Base-by-base conservation (phyloP, 2,797 vertebrate genomes). In the Epinephelus malabaricus region DNA sequence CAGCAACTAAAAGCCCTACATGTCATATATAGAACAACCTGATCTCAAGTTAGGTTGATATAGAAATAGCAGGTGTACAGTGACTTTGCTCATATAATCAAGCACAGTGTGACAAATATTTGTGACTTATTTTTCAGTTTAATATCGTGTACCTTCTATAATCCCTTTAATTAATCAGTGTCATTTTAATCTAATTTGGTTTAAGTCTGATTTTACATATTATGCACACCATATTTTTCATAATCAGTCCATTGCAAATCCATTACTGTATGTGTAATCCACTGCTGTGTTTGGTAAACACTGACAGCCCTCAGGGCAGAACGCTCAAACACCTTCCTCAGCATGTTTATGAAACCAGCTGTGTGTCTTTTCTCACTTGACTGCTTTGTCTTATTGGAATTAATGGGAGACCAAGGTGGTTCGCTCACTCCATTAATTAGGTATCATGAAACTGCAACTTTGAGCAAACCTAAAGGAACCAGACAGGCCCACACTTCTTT, bases 371-470 rank as follows among this genome's bases (percentile, higher is more conserved):
- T 85, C 79, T 92, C 90, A 90, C 92, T 88, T 83, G 86, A 85
- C 81, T 90, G 92, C 90, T 88, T 90, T 85, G 88, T 91, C 88
- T 95, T 91, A 93, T 94, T 95, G 88, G 92, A 95, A 94, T 95
- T 93, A 94, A 94, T 95, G 89, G 83, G 87, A 86, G 83, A 87
- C 89, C 86, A 84, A 91, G 86, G 84, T 86, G 88, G 79, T 82
- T 93, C 81, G 87, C 81, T 92, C 82, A 90, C 86, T 89, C 94
- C 90, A 94, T 95, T 95, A 94, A 93, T 92, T 94, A 90, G 78
- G 73, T 83, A 89, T 83, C 81, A 92, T 82, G 82, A 88, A 94
- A 86, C 78, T 78, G 85, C 79, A 79, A 72, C 81, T 86, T 79
- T 66, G 79, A 74, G 70, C 70, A 92, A 86, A 91, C 73, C 79